Evolutionary conservation across 2,113 vertebrate genomes (phyloP).

Genomic region (Poeciliopsis prolifica): DNA sequence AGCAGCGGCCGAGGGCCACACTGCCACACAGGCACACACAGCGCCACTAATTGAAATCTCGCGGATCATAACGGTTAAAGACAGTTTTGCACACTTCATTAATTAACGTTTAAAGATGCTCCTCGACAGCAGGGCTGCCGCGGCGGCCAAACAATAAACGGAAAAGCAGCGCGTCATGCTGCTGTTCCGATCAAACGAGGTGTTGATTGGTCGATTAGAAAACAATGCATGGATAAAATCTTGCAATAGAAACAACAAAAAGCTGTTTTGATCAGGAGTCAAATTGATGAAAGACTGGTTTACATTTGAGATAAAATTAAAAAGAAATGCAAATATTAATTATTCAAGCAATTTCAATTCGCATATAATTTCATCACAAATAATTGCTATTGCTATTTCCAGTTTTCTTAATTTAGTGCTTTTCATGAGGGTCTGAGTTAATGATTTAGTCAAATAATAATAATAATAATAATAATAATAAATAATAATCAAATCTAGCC

Average conservation of each 20-base stretch:
- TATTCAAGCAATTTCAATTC: not conserved
- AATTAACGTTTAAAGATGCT: conserved; percentile 85
- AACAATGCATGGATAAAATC: too few relatives aligned
- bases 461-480: too few relatives aligned
- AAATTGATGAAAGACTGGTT: too few relatives aligned
- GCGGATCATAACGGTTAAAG: conserved; percentile 86
- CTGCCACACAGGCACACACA: conserved; percentile 19
- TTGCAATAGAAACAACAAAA: too few relatives aligned
- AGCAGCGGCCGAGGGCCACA: conserved; percentile 36
- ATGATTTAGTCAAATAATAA: too few relatives aligned
- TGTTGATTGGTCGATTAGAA: conserved; percentile 18
- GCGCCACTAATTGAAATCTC: conserved; percentile 81
- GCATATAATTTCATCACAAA: not conserved
- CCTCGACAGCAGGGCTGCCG: conserved; percentile 84
- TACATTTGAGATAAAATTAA: not conserved
- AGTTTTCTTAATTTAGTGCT: too few relatives aligned
- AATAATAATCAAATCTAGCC: too few relatives aligned
- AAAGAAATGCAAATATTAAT: not conserved
- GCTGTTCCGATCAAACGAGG: conserved; percentile 50
- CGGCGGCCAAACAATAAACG: conserved; percentile 69
- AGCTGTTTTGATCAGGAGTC: too few relatives aligned
- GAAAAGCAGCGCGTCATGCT: conserved; percentile 68
- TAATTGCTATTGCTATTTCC: not conserved
- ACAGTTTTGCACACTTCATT: conserved; percentile 87
- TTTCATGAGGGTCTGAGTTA: too few relatives aligned